Evolutionary conservation across 2,888 invertebrate genomes (phyloP), one percentile per base, ranked within the genome.

Genomic region (Orchestes rusci): DNA sequence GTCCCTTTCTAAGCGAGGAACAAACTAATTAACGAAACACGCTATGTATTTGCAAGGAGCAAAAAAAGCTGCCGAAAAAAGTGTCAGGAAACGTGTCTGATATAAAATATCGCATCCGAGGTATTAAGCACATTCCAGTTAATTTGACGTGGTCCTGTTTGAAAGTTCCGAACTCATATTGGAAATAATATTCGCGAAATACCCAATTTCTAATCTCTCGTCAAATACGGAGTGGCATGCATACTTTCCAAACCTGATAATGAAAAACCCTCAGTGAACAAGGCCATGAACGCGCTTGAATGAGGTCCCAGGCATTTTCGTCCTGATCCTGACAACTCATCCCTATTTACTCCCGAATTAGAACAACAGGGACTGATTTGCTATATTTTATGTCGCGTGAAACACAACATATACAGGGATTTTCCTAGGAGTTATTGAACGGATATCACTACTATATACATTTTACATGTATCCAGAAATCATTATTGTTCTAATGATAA

Each of bases 181-280:
- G 16, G 44, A 40, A 48, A 45, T 41, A 43, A 47, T 39, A 50
- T 41, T 36, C 27, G 16, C 50, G 43, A 4, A 10, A 27, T 38
- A 10, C 37, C 40, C 33, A 43, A 39, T 47, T 47, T 42, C 46
- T 47, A 43, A 41, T 44, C 46, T 45, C 46, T 43, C 35, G 38
- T 45, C 47, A 43, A 47, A 50, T 47, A 50, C 47, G 17, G 35
- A 31, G 40, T 30, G 44, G 46, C 50, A 50, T 50, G 50, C 50
- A 47, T 47, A 50, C 50, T 50, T 50, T 50, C 47, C 47, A 37
- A 47, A 50, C 47, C 42, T 47, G 47, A 44, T 50, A 50, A 50
- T 50, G 50, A 50, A 50, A 50, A 50, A 43, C 7, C 44, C 47
- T 38, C 31, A 47, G 38, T 47, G 47, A 45, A 50, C 40, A 50